Evolutionary conservation across 2,113 vertebrate species (phyloP), one percentile per base, ranked within the genome.

Genomic region (Corythoichthys haematopterus): DNA sequence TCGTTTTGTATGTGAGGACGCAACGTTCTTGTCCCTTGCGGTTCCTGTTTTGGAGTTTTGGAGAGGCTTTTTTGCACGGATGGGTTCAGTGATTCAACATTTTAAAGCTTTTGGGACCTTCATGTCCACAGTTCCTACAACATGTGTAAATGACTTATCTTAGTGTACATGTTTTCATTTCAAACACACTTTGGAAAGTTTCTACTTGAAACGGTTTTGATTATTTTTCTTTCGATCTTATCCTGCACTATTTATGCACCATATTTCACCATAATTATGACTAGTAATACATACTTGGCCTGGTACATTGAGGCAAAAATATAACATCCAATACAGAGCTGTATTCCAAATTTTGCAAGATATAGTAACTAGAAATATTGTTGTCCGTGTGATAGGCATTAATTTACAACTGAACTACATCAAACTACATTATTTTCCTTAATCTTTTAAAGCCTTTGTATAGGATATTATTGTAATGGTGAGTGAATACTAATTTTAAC

Each of bases 1-100:
- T 45, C 1, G 70, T 37, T 63, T 43, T 46, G 58, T 15, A 2
- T 59, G 69, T 68, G 52, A 62, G n/a, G 36, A 46, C 12, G 11
- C 28, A 7, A 13, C 4, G 20, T 12, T 33, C 10, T 12, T 43
- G 38, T 61, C 38, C 3, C 38, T 3, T 38, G 58, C 36, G 8
- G n/a, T 45, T 11, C 36, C 10, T 20, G 40, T 20, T 20, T n/a
- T 9, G 38, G 28, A n/a, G 20, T 55, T 55, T 33, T 53, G 7
- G 8, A 13, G 28, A 55, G 4, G 28, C 4, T 35, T 56, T 28
- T 56, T 35, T 55, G 46, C 16, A 20, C 52, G 9, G 50, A 52
- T 52, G 6, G 1, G 5, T 2, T 20, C 33, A 6, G 9, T 28
- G 52, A 33, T 3, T 33, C 3, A 55, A 20, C 4, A 20, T 33